These are phyloP conservation scores for Gasterosteus aculeatus DNA, from an alignment of 2,113 vertebrate genomes.

Conservation along the genomic window DNA sequence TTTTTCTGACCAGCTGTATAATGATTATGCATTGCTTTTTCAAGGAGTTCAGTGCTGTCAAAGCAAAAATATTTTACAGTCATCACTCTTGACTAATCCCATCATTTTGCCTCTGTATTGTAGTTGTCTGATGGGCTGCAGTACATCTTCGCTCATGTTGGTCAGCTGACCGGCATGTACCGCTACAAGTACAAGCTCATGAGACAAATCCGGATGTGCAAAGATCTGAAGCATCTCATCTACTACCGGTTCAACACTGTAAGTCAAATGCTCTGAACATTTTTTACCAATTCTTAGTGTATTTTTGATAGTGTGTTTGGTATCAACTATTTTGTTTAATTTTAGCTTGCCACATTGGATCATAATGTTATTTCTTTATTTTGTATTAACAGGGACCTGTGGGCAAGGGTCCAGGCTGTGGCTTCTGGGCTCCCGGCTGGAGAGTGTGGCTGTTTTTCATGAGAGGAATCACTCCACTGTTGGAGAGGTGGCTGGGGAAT, in stretches of 20 bases:
- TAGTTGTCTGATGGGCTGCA: constrained; percentile 95
- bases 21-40: too few species aligned
- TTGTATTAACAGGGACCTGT: constrained; percentile 88
- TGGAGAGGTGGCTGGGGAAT: constrained; percentile 98
- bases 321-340: background rate
- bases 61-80: background rate
- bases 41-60: background rate
- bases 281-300: background rate
- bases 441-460: constrained; percentile 99
- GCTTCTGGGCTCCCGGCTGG: constrained; percentile 99
- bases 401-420: constrained; percentile 98
- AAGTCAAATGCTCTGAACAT: constrained; percentile 58
- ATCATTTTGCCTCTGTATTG: constrained; percentile 30
- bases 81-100: background rate
- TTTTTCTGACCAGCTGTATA: too few species aligned
- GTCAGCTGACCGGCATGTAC: constrained; percentile 99
- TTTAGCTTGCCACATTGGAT: background rate
- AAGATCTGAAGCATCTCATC: constrained; percentile 98
- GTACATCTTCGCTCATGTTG: constrained; percentile 99
- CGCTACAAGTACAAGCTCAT: constrained; percentile 99
- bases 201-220: constrained; percentile 99
- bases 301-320: background rate
- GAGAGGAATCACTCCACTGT: constrained; percentile 96
- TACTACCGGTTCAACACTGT: constrained; percentile 99
- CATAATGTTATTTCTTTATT: background rate